A percentile compares a stretch with the other conserved stretches of the same genome.
Evolutionary conservation across 2,797 vertebrate genomes (phyloP).

Genomic region (Sandelia bainsii): DNA sequence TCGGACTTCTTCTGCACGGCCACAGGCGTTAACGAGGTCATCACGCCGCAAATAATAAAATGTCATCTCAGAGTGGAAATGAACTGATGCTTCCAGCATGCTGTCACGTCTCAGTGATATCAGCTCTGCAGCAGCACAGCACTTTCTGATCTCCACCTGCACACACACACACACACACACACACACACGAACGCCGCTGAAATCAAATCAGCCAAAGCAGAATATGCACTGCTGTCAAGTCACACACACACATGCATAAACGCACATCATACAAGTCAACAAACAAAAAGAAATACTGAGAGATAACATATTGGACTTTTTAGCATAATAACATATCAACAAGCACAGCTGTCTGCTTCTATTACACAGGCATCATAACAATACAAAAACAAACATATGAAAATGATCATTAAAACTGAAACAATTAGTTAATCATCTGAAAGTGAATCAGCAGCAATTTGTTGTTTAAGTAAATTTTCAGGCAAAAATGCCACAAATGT

Average conservation of each 20-base stretch:
- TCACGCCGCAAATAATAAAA: slow-evolving; percentile 21
- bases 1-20: slow-evolving; percentile 1
- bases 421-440: background rate
- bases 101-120: background rate
- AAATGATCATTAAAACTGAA: background rate
- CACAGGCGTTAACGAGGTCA: slow-evolving; percentile 42
- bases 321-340: background rate
- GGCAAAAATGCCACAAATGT: background rate
- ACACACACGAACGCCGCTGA: background rate
- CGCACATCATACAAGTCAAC: background rate
- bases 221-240: background rate
- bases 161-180: too few species aligned
- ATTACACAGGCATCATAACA: background rate
- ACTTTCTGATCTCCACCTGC: slow-evolving; percentile 28
- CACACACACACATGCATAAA: background rate
- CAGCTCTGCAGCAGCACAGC: background rate
- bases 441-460: too few species aligned
- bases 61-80: slow-evolving; percentile 4
- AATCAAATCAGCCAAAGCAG: background rate
- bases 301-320: background rate
- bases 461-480: too few species aligned
- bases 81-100: background rate
- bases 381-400: background rate
- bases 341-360: background rate
- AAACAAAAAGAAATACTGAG: background rate